Percentiles rank a stretch among this genome's conserved stretches.
Evolutionary conservation across 2,797 vertebrate genomes (phyloP).

Genomic region (Sylvia borin): DNA sequence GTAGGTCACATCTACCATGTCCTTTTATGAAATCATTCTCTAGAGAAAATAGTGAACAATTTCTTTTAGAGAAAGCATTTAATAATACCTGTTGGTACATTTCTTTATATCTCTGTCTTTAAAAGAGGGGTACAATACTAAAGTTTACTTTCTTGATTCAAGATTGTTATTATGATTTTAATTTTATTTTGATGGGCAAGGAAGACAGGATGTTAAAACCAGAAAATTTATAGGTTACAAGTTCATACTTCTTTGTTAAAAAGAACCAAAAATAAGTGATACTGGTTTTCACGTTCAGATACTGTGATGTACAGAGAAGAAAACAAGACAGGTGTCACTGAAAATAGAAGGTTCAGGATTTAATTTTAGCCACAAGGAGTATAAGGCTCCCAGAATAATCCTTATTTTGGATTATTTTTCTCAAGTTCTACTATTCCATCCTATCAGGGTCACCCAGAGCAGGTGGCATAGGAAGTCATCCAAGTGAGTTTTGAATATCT

Average conservation of each 20-base stretch:
- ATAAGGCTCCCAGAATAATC: not conserved
- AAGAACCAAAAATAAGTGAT: not conserved
- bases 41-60: not conserved
- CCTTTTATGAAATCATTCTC: not conserved
- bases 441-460: not conserved
- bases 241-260: not conserved
- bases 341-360: not conserved
- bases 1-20: not conserved
- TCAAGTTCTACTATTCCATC: not conserved
- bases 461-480: not conserved
- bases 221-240: not conserved
- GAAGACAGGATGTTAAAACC: not conserved
- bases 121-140: not conserved
- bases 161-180: rapidly evolving
- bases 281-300: not conserved
- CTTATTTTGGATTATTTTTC: not conserved
- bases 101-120: not conserved
- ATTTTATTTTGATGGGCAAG: not conserved
- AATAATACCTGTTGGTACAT: not conserved
- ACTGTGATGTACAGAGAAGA: not conserved
- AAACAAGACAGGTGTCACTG: not conserved
- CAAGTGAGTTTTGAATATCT: not conserved
- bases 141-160: not conserved
- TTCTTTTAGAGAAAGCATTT: not conserved
- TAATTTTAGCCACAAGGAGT: not conserved